Conservation (phyloP, 2,797 vertebrate species). For the Gadopsis marmoratus region DNA sequence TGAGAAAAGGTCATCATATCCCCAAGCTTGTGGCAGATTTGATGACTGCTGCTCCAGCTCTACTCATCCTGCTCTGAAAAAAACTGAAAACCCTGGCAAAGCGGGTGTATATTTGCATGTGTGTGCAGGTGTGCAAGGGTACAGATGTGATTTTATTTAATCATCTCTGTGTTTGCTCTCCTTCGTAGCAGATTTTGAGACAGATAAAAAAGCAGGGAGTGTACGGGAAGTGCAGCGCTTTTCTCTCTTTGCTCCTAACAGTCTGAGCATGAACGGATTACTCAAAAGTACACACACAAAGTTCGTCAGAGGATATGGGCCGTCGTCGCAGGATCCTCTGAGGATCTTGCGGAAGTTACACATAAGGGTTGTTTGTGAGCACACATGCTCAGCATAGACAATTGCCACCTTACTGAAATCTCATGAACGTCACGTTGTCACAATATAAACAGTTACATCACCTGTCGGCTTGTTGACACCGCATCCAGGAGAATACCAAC, state of each 20-base stretch:
- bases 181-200: constrained; percentile 55
- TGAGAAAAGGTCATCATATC: constrained; percentile 52
- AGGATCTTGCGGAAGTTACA: not conserved
- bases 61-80: constrained; percentile 59
- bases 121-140: constrained; percentile 37
- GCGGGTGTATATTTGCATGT: constrained; percentile 32
- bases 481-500: constrained; percentile 20
- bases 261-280: constrained; percentile 1
- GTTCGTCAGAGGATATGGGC: not conserved
- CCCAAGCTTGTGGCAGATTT: constrained; percentile 42
- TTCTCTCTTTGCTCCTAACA: constrained; percentile 30
- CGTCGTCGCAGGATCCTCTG: constrained; percentile 20
- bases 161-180: constrained; percentile 52
- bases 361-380: not conserved
- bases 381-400: not conserved
- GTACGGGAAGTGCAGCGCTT: constrained; percentile 17
- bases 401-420: not conserved
- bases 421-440: constrained; percentile 12
- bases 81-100: constrained; percentile 36
- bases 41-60: constrained; percentile 50
- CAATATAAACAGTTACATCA: constrained; percentile 22
- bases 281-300: constrained; percentile 5
- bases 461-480: constrained; percentile 37
- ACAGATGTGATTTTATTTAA: constrained; percentile 35
- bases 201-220: constrained; percentile 32